Evolutionary conservation across 2,113 vertebrate genomes (phyloP).

Genomic region (Hypocryptadius cinnamomeus): DNA sequence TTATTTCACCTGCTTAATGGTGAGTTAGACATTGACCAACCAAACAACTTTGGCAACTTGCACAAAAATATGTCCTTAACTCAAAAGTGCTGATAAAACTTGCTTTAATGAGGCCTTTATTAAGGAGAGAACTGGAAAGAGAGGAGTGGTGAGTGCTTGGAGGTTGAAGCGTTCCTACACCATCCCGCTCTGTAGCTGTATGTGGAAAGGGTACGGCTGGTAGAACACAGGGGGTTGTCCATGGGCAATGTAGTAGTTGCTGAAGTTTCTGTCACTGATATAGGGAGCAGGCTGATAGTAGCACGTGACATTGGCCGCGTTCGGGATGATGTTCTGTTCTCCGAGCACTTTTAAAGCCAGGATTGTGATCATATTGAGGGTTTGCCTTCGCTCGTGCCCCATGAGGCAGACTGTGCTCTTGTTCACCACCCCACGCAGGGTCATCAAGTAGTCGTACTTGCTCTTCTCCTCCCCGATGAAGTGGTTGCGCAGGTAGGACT

Average conservation of each 20-base stretch:
- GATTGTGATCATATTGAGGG: conserved; percentile 93
- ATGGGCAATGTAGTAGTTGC: conserved; percentile 83
- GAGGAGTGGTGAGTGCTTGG: background rate
- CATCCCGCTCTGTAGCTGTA: conserved; percentile 78
- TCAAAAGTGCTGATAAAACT: conserved; percentile 49
- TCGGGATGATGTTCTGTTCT: conserved; percentile 91
- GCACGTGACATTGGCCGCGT: conserved; percentile 86
- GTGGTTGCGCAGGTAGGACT: conserved; percentile 93
- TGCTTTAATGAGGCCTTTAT: conserved; percentile 56
- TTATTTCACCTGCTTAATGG: background rate
- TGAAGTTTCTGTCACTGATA: conserved; percentile 82
- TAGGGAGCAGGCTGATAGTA: conserved; percentile 94
- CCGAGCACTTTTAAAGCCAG: conserved; percentile 90
- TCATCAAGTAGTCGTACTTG: conserved; percentile 98
- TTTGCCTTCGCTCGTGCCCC: conserved; percentile 86
- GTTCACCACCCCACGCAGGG: conserved; percentile 84
- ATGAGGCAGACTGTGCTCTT: conserved; percentile 96
- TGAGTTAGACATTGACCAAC: background rate
- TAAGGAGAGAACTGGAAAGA: background rate
- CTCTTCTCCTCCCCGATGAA: conserved; percentile 93
- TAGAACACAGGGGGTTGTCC: conserved; percentile 79
- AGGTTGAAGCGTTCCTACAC: conserved; percentile 61
- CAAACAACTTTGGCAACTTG: conserved; percentile 27
- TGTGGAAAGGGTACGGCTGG: conserved; percentile 77
- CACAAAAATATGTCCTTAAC: conserved; percentile 48